Base-by-base conservation (phyloP, 2,888 invertebrate genomes). In the Caradrina kadenii region DNA sequence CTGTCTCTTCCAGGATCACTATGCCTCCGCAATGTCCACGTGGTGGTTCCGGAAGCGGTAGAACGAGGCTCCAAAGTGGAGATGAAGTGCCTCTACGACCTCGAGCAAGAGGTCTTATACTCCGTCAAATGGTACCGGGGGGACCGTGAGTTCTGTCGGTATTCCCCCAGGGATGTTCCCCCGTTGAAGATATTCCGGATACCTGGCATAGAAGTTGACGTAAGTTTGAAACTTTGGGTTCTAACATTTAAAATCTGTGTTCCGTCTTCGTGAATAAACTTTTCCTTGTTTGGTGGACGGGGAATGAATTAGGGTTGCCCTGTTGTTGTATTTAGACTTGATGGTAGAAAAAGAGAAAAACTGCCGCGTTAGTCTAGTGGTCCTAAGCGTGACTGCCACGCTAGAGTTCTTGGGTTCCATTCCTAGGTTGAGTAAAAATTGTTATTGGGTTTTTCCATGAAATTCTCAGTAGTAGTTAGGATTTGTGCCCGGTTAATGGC, bases 121-220 rank as follows among this genome's bases (percentile, higher is more conserved):
- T 96, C 97, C 52, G 97, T 97, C 77, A 97, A 97, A 91, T 97
- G 97, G 97, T 97, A 97, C 89, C 95, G 96, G 58, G 96, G 96
- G 2, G 96, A 96, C 74, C 89, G 96, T 5, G 97, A 97, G 90
- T 97, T 97, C 91, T 97, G 96, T 86, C 93, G 97, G 63, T 97
- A 96, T 86, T 95, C 97, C 4, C 97, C 97, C 0, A 94, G 96
- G 72, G 97, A 97, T 81, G 96, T 95, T 19, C 97, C 97, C 8
- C 96, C 97, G 1, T 93, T 96, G 70, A 97, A 97, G 92, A 96
- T 96, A 82, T 97, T 97, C 88, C 93, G 95, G 52, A 96, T 97
- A 79, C 92, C 93, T 26, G 97, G 97, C 48, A 95, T 97, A 63
- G 96, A 96, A 82, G 97, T 97, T 48, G 95, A 96, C 86, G 97